Conservation (phyloP, 35 echinoderm and acorn worm genomes). For the Holothuria glaberrima region DNA sequence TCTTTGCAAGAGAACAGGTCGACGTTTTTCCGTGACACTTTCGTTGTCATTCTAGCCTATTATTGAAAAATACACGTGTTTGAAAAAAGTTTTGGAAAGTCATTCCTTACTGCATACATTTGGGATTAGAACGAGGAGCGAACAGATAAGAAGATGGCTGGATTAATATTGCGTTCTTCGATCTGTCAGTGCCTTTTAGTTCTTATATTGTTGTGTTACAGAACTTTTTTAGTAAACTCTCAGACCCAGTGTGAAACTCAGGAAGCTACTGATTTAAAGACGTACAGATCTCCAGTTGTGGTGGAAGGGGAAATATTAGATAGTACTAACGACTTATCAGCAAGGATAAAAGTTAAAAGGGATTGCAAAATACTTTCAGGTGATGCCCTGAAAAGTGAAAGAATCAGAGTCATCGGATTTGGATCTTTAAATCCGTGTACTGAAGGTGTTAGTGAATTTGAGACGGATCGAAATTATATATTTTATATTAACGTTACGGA, state of each 20-base stretch:
- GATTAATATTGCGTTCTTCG: conserved; percentile 38
- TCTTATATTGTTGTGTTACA: conserved; percentile 21
- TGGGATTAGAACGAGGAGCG: too few species aligned
- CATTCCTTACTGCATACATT: too few species aligned
- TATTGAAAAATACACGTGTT: too few species aligned
- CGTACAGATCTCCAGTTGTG: conserved; percentile 49
- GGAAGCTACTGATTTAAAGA: conserved; percentile 53
- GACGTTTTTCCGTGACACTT: too few species aligned
- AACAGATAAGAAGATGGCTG: conserved; percentile 15
- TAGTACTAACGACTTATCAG: not conserved
- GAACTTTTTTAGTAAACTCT: conserved; percentile 49
- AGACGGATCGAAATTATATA: not conserved
- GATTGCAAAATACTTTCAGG: conserved; percentile 28
- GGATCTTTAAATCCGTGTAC: conserved; percentile 41
- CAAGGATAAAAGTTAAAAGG: conserved; percentile 56
- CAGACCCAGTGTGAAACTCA: not conserved
- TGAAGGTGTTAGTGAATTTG: conserved; percentile 9
- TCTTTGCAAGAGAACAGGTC: too few species aligned
- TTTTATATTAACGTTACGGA: conserved; percentile 53
- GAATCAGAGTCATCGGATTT: conserved; percentile 36
- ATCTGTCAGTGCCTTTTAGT: conserved; percentile 39
- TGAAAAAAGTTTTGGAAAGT: too few species aligned
- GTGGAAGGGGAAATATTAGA: conserved; percentile 47
- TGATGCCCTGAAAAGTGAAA: conserved; percentile 32
- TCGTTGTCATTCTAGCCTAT: too few species aligned